Evolutionary conservation across 2,888 invertebrate species (phyloP), one percentile per base, ranked within the genome.

Genomic region (Tyria jacobaeae): DNA sequence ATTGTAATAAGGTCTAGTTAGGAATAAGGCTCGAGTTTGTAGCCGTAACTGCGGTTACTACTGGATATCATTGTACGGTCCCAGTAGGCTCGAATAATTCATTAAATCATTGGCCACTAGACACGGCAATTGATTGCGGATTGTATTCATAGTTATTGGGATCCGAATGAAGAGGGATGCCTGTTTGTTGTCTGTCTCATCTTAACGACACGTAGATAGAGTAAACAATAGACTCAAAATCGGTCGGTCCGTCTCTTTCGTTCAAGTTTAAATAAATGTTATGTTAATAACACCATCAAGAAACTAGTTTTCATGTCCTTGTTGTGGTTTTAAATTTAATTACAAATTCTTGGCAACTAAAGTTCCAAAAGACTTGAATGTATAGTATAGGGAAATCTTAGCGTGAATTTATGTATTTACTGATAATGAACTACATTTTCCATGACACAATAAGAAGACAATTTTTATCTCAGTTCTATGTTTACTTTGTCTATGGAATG

Each of bases 1-100:
- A 85, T n/a, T 70, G 69, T 68, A 71, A 68, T 85, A 73, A 75
- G 71, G 47, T 69, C 50, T 76, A 85, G 80, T 66, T 87, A 87
- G 83, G 61, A 57, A 57, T 85, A 86, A 82, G 81, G 70, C 68
- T 67, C 67, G 70, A 70, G 62, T 80, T 82, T 81, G 79, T 79
- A 78, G 69, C n/a, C 78, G 73, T 69, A 59, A 60, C 57, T 72
- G 62, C 63, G 65, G 57, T 64, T 67, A 64, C 51, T 64, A 51
- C 55, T 64, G 62, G 50, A 54, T 54, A 25, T 34, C 62, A 62
- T 57, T 56, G 54, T 60, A 50, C 66, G 73, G 57, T 68, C 71
- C 66, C 68, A 64, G 60, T 64, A 68, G 49, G 57, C 37, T 64
- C 44, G 47, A 39, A 52, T 53, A 27, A 56, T 53, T 64, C 57